These are phyloP conservation scores for Papilio protenor DNA, from an alignment of 2,888 invertebrate genomes.

Conservation along the genomic window DNA sequence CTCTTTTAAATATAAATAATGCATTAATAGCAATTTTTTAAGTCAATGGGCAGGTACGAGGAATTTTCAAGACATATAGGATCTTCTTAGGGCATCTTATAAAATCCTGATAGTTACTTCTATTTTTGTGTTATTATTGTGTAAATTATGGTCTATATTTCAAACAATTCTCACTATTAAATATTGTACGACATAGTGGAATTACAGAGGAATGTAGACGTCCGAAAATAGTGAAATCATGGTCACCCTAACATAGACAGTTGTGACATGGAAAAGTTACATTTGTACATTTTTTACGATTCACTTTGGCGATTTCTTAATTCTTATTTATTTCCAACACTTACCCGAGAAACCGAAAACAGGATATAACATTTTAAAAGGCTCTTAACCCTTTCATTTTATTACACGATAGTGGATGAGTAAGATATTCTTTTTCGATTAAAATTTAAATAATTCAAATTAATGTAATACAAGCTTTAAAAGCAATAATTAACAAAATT, in stretches of 20 bases:
- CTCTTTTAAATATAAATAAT: no score
- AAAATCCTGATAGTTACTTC: no score
- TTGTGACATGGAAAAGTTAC: slow-evolving; percentile 43
- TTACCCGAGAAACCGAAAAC: slow-evolving; percentile 3
- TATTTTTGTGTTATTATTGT: no score
- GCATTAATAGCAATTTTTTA: no score
- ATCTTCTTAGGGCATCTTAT: no score
- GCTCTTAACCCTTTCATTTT: slow-evolving; percentile 28
- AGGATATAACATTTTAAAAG: slow-evolving; percentile 26
- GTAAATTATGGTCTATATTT: no score
- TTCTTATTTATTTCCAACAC: slow-evolving; percentile 27
- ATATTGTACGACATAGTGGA: no score
- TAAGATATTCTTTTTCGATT: not conserved
- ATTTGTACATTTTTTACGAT: slow-evolving; percentile 38
- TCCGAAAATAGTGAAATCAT: not conserved
- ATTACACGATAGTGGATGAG: slow-evolving; percentile 7
- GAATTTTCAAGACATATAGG: no score
- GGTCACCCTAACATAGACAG: slow-evolving; percentile 21
- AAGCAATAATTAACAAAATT: slow-evolving; percentile 2
- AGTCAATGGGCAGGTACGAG: no score
- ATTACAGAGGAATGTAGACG: not conserved
- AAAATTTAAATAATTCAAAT: slow-evolving; percentile 2
- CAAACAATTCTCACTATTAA: no score
- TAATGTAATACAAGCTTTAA: not conserved
- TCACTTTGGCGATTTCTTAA: slow-evolving; percentile 27